phyloP scores from a whole-genome alignment of 2,888 invertebrate species.

The Tortricodes alternella region DNA sequence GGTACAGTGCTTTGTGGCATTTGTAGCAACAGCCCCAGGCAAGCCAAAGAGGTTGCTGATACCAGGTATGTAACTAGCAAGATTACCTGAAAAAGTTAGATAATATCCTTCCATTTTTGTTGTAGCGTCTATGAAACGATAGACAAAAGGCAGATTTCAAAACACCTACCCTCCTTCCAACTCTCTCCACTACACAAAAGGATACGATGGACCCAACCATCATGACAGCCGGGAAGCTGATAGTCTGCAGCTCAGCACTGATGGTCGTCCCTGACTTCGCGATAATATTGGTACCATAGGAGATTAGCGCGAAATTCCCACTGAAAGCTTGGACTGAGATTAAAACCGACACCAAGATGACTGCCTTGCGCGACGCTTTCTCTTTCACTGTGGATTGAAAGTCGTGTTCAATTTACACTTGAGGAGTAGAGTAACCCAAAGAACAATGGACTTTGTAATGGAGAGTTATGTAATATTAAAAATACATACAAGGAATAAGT shows the following conservation, averaged over 20 bases:
- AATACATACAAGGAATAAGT: not conserved
- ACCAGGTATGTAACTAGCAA: slow-evolving; percentile 38
- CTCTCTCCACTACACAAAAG: slow-evolving; percentile 58
- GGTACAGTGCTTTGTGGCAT: slow-evolving; percentile 38
- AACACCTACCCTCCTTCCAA: slow-evolving; percentile 65
- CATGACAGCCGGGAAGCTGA: slow-evolving; percentile 64
- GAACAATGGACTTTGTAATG: not conserved
- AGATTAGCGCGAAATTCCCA: slow-evolving; percentile 56
- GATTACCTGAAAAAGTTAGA: slow-evolving; percentile 38
- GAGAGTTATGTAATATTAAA: not conserved
- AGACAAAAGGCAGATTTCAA: too few species aligned
- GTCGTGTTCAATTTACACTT: too few species aligned
- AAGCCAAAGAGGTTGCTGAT: slow-evolving; percentile 38
- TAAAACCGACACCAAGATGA: not conserved
- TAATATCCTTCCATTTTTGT: not conserved
- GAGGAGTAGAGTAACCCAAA: not conserved
- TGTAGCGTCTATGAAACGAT: too few species aligned
- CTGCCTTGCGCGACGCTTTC: slow-evolving; percentile 15
- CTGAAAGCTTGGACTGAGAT: slow-evolving; percentile 45
- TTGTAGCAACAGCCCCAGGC: slow-evolving; percentile 40
- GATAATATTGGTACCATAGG: slow-evolving; percentile 57
- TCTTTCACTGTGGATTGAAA: slow-evolving; percentile 5
- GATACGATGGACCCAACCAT: slow-evolving; percentile 57
- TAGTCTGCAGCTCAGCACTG: slow-evolving; percentile 58
- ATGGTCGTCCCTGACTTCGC: slow-evolving; percentile 54